Evolutionary conservation across 2,113 vertebrate genomes (phyloP).

Genomic region (Pungitius pungitius): DNA sequence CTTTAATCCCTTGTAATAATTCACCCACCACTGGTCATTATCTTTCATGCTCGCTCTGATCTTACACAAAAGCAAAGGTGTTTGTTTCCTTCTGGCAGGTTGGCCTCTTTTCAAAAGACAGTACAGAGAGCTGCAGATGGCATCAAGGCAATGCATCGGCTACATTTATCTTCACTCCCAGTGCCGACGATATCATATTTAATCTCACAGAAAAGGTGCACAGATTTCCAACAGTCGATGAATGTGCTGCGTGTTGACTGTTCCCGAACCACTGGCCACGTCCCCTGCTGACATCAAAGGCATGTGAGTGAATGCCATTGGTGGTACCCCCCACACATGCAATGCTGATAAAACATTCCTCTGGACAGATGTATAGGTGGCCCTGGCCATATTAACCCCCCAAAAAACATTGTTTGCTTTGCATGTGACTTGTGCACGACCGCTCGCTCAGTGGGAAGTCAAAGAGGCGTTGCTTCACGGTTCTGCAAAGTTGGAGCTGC

Average conservation of each 20-base stretch:
- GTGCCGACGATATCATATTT: background rate
- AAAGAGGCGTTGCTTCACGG: constrained; percentile 47
- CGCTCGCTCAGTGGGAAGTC: constrained; percentile 30
- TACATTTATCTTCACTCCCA: background rate
- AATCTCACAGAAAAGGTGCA: constrained; percentile 11
- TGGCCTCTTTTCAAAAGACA: constrained; percentile 18
- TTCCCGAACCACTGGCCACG: constrained; percentile 54
- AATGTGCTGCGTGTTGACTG: constrained; percentile 18
- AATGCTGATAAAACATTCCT: constrained; percentile 63
- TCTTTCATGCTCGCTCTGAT: background rate
- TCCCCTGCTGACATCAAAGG: constrained; percentile 58
- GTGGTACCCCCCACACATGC: constrained; percentile 52
- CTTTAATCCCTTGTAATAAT: constrained; percentile 24
- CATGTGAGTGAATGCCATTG: constrained; percentile 59
- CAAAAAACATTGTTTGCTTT: constrained; percentile 57
- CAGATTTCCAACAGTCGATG: constrained; percentile 3
- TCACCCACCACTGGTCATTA: constrained; percentile 8
- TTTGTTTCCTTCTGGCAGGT: constrained; percentile 15
- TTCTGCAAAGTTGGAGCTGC: constrained; percentile 35
- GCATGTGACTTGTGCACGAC: constrained; percentile 31
- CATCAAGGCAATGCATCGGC: background rate
- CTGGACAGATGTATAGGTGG: constrained; percentile 69
- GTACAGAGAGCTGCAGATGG: constrained; percentile 17
- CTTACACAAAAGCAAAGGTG: background rate
- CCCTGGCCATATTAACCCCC: constrained; percentile 36